Evolutionary conservation across 1,140 invertebrate species (phyloP).

Genomic region (Zaprionus capensis): DNA sequence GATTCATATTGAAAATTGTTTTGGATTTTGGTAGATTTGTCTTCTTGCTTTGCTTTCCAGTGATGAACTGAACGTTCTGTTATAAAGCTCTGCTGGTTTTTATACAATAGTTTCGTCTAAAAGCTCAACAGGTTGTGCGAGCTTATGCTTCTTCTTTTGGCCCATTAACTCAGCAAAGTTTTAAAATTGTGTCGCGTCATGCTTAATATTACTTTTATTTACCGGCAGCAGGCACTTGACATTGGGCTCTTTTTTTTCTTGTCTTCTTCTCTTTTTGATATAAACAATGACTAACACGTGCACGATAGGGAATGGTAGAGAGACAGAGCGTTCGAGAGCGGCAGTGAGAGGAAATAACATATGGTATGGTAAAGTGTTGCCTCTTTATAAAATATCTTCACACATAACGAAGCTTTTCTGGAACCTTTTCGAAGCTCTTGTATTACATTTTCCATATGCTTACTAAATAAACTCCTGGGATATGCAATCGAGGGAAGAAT

Average conservation of each 20-base stretch:
- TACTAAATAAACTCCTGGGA: background rate
- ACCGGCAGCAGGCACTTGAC: background rate
- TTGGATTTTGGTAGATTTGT: background rate
- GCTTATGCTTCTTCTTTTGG: background rate
- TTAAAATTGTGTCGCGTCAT: background rate
- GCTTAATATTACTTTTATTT: background rate
- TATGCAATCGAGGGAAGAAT: background rate
- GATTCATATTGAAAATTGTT: slow-evolving; percentile 40
- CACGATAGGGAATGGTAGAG: background rate
- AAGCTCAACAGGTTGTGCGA: background rate
- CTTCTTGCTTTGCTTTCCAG: background rate
- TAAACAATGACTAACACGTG: background rate
- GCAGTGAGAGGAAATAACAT: background rate
- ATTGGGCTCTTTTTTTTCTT: too few species aligned
- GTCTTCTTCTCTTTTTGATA: background rate
- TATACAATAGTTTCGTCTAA: background rate
- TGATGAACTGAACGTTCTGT: background rate
- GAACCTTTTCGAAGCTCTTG: background rate
- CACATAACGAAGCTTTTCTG: background rate
- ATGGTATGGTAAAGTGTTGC: background rate
- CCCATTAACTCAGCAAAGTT: background rate
- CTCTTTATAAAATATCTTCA: background rate
- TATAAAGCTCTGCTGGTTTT: background rate
- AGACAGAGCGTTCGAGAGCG: background rate
- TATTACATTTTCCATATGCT: background rate